phyloP scores from a whole-genome alignment of 2,888 invertebrate genomes.

The Tiliacea aurago region DNA sequence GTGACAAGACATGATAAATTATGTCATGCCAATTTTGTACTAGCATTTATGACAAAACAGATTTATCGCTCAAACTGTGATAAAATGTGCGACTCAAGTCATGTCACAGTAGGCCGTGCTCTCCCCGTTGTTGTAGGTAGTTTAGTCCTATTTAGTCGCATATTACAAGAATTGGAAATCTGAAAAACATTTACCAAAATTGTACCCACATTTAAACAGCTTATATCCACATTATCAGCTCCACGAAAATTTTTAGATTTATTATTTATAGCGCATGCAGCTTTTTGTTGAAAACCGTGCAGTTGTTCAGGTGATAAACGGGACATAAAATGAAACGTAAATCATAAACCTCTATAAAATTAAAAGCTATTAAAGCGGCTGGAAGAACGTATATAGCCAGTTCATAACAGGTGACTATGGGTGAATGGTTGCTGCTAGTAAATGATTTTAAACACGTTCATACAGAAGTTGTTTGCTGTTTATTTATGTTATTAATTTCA shows the following conservation, averaged over 20 bases:
- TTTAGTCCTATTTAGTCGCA: neutral
- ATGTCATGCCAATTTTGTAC: too few species aligned
- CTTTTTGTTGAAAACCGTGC: conserved; percentile 72
- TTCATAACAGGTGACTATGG: conserved; percentile 56
- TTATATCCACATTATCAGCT: conserved; percentile 33
- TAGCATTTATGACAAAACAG: too few species aligned
- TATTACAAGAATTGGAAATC: too few species aligned
- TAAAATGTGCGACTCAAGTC: too few species aligned
- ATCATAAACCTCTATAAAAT: conserved; percentile 79
- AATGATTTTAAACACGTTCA: conserved; percentile 27
- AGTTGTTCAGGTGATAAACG: conserved; percentile 76
- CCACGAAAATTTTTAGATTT: conserved; percentile 41
- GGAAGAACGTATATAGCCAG: conserved; percentile 49
- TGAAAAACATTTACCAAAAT: neutral
- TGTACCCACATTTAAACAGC: conserved; percentile 25
- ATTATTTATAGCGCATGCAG: conserved; percentile 52
- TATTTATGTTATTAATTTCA: conserved; percentile 12
- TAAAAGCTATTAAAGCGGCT: conserved; percentile 71
- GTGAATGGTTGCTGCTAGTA: conserved; percentile 33
- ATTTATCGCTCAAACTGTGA: too few species aligned
- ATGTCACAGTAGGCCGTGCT: too few species aligned
- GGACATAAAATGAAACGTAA: conserved; percentile 75
- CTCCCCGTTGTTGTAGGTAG: too few species aligned
- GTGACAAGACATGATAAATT: too few species aligned
- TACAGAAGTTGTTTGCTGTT: conserved; percentile 17